Base-by-base conservation (phyloP, 2,113 vertebrate genomes). In the Euleptes europaea region DNA sequence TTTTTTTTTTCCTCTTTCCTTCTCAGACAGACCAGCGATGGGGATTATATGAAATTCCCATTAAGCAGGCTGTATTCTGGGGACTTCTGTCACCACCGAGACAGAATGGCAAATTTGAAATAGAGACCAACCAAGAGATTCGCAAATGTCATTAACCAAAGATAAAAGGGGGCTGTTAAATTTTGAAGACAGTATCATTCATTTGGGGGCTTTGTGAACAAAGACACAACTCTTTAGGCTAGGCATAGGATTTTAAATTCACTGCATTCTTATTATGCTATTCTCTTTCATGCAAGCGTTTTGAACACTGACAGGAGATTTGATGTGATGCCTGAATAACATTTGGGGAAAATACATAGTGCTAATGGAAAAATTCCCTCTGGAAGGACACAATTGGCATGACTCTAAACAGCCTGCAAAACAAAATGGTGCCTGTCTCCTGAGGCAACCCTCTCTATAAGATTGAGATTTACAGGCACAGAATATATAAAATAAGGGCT, bases 391-490 rank as follows among this genome's bases (percentile, higher is more conserved):
- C 33, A 77, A 31, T 84, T 84, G 83, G 47, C 44, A 84, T 51
- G 63, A 49, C 33, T 67, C 47, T 69, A n/a, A 35, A 77, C 63
- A 69, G 73, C 60, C 23, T 35, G 60, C 23, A 54, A 84, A 69
- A 84, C 83, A 84, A 84, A 69, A 84, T 84, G 83, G 73, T 84
- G n/a, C 73, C 63, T 77, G 33, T 49, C 54, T 51, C 26, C 63
- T 77, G 47, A 40, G 51, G 63, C 51, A 84, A 84, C 40, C 14
- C 15, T 6, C 54, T 7, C 33, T 40, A 40, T 40, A 76, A 67
- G 38, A 44, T 21, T 31, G 26, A 84, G 31, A 28, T 33, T 44
- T 13, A 51, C 31, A 40, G n/a, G 15, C 47, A 51, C 26, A 65
- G 42, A 17, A 54, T 21, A 40, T 49, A 33, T 66, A 66, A 38